Base-by-base conservation (phyloP, 2,797 vertebrate genomes). In the Diplodus sargus region DNA sequence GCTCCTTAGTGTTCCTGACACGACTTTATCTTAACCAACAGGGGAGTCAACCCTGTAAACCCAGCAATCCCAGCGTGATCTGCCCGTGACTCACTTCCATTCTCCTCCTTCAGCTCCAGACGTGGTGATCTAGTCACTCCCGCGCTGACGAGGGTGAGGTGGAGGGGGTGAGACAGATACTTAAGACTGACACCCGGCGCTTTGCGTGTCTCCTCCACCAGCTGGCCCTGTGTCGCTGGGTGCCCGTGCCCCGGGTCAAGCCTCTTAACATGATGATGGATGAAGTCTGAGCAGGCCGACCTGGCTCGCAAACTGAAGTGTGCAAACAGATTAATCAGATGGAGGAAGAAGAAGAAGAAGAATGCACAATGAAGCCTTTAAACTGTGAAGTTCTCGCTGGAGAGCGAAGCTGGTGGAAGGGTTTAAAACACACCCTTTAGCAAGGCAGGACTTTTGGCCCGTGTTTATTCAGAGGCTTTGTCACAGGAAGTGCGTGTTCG, bases 201-300 rank as follows among this genome's bases (percentile, higher is more conserved):
- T 61, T 74, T 81, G 80, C 76, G 14, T 49, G 42, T 34, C 4
- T 20, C 86, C 76, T 63, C 81, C 79, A 76, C 87, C 90, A 90
- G 90, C 90, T 92, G 89, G 85, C 65, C 34, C 51, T 39, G 11
- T 78, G 76, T 70, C 22, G 13, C 78, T 28, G 69, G 57, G 65
- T 48, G 83, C 84, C 76, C 81, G 17, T 30, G 84, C 61, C 67
- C 79, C 1, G 58, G 86, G 92, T 92, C 92, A 94, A 95, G 91
- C 92, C 89, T 93, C 91, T 93, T 94, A 92, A 65, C 80, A 59
- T 69, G 75, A 20, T n/a, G 28, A 25, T 66, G 69, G 88, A 84
- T 85, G 84, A 90, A 82, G 90, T 83, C 87, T 85, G 68, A 80
- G 74, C 20, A 4, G 13, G 2, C 43, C 39, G 66, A 86, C 78